Percentiles rank a stretch among this genome's conserved stretches.
phyloP scores from a whole-genome alignment of 2,113 vertebrate species.

The Anhinga anhinga region DNA sequence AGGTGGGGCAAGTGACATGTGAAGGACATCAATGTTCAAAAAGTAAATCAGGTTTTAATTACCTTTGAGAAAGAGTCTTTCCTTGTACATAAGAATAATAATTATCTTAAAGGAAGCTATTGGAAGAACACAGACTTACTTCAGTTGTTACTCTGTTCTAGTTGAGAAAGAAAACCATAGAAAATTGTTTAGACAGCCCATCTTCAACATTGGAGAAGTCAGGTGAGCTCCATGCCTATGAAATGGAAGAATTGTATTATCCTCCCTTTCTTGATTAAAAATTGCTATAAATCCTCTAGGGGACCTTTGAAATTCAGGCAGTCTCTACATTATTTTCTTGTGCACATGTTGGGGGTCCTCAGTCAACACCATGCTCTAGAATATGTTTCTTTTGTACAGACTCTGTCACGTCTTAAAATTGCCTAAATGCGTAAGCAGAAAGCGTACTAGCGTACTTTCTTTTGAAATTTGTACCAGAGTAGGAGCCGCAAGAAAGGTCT shows the following conservation, averaged over 20 bases:
- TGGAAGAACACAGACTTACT: neutral
- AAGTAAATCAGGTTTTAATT: neutral
- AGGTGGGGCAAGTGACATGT: accelerated
- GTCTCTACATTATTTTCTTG: neutral
- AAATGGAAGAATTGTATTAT: neutral
- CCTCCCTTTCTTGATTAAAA: neutral
- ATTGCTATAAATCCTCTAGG: neutral
- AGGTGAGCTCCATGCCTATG: neutral
- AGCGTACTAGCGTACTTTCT: neutral
- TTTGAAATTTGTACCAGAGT: neutral
- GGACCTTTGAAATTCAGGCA: neutral
- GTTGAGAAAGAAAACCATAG: neutral
- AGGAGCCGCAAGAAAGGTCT: neutral
- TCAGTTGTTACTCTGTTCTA: neutral
- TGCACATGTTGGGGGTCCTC: accelerated
- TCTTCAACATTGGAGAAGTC: neutral
- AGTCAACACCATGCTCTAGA: neutral
- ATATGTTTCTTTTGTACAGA: neutral
- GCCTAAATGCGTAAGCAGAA: neutral
- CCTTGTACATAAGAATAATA: neutral
- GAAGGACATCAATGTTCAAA: neutral
- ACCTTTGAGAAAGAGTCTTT: neutral
- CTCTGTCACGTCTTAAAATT: neutral
- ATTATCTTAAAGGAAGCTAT: neutral
- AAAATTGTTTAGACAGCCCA: neutral